Evolutionary conservation across 2,888 invertebrate species (phyloP).

Genomic region (Tyria jacobaeae): DNA sequence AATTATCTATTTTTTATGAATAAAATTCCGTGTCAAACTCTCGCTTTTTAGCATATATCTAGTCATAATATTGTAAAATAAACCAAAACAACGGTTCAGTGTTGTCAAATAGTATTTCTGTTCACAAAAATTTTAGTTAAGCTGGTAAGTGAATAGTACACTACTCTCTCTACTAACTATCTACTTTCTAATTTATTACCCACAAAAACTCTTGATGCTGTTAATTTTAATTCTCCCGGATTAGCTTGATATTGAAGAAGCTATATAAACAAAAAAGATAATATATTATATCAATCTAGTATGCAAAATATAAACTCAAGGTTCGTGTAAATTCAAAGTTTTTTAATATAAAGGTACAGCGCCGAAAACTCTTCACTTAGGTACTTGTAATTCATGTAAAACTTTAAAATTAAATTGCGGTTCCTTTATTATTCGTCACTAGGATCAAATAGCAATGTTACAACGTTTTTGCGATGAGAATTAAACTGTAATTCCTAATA

Average conservation of each 20-base stretch:
- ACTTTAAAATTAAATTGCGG: background rate
- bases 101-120: background rate
- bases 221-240: background rate
- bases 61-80: too few relatives aligned
- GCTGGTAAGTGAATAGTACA: background rate
- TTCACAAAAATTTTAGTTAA: background rate
- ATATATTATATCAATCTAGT: background rate
- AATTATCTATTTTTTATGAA: too few relatives aligned
- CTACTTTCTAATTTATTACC: background rate
- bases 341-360: background rate
- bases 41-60: too few relatives aligned
- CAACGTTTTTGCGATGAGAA: background rate
- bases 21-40: too few relatives aligned
- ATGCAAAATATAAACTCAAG: background rate
- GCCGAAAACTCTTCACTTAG: background rate
- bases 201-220: background rate
- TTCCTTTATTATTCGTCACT: background rate
- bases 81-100: background rate
- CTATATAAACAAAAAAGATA: background rate
- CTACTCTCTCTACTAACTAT: background rate
- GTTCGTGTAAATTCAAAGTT: background rate
- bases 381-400: background rate
- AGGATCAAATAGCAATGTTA: background rate
- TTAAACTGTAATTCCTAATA: background rate
- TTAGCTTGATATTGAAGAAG: background rate